Percentiles rank a stretch among this genome's conserved stretches.
phyloP scores from a whole-genome alignment of 1,140 invertebrate genomes.

The Megalopta genalis region DNA sequence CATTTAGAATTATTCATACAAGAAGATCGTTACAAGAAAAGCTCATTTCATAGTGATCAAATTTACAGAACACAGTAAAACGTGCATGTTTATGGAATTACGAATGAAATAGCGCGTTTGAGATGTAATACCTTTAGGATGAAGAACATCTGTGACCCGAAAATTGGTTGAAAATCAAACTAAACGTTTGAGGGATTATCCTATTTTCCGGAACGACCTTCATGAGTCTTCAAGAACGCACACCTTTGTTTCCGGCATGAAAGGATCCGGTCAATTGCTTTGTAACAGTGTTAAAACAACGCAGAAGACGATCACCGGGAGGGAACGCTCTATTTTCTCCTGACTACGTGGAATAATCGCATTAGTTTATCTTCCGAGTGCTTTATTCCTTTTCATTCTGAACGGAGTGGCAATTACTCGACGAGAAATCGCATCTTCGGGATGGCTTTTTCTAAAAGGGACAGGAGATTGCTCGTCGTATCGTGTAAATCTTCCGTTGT shows the following conservation, averaged over 20 bases:
- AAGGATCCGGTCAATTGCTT: slow-evolving; percentile 7
- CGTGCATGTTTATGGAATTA: no score
- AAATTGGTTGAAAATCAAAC: no score
- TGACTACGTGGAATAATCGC: slow-evolving; percentile 21
- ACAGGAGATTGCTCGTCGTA: slow-evolving; percentile 31
- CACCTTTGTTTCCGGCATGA: neutral
- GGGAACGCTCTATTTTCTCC: slow-evolving; percentile 2
- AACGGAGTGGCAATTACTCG: slow-evolving; percentile 34
- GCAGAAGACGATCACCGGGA: neutral
- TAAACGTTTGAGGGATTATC: neutral
- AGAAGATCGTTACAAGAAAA: no score
- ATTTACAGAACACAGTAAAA: no score
- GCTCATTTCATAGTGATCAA: no score
- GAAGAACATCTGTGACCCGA: no score
- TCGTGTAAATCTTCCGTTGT: slow-evolving; percentile 32
- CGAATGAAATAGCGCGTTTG: no score
- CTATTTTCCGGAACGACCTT: neutral
- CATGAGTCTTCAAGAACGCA: neutral
- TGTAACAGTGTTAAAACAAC: slow-evolving; percentile 14
- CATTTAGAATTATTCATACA: no score
- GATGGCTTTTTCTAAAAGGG: slow-evolving; percentile 20
- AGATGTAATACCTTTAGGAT: no score
- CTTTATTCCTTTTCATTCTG: slow-evolving; percentile 37
- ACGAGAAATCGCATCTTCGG: slow-evolving; percentile 38
- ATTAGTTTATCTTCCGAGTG: slow-evolving; percentile 30